phyloP scores from a whole-genome alignment of 2,113 vertebrate species.

The Ictalurus punctatus region DNA sequence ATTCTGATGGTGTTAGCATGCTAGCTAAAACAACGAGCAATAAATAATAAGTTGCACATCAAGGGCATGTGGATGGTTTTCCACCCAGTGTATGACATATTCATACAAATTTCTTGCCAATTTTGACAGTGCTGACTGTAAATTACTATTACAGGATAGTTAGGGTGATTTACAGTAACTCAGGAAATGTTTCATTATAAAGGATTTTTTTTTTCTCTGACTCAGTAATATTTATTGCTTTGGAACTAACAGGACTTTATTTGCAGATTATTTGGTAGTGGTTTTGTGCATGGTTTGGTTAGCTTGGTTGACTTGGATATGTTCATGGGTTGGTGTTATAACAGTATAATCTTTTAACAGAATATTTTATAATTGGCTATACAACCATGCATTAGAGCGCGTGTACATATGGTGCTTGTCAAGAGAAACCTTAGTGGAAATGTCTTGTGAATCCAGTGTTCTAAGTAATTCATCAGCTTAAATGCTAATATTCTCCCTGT shows the following conservation, averaged over 20 bases:
- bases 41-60: no score
- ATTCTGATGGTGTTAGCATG: no score
- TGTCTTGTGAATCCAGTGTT: conserved; percentile 47
- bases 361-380: neutral
- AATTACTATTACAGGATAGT: no score
- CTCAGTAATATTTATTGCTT: neutral
- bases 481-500: conserved; percentile 59
- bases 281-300: neutral
- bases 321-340: neutral
- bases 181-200: neutral
- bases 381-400: neutral
- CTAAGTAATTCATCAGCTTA: conserved; percentile 70
- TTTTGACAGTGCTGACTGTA: no score
- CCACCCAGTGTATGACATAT: no score
- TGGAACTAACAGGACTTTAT: neutral
- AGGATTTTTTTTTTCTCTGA: neutral
- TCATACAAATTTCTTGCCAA: no score
- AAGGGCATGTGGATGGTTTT: no score
- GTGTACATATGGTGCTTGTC: neutral
- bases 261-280: neutral
- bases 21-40: no score
- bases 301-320: neutral
- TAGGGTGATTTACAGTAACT: neutral
- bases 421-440: conserved; percentile 19
- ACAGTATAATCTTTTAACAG: neutral